Base-by-base conservation (phyloP, 2,113 vertebrate genomes). In the Sander vitreus region DNA sequence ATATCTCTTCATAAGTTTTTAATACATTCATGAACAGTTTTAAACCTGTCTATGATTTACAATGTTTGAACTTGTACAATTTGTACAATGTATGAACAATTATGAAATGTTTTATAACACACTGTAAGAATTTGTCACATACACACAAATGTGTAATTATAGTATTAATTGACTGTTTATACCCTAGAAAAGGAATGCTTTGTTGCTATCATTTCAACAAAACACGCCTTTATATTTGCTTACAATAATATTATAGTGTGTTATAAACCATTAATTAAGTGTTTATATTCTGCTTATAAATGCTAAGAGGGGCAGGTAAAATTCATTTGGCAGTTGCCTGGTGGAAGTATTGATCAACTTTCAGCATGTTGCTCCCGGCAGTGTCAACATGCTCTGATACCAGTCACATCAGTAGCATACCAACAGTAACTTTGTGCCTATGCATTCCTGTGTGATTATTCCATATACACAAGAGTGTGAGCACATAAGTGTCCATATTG, bases 371-470 rank as follows among this genome's bases (percentile, higher is more conserved):
- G 45, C 50, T 80, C 25, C 45, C 48, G 19, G 64, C 39, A 10
- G 53, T 57, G 7, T 53, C 6, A 68, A 63, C 25, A 19, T 6
- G 4, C 21, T 33, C 3, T 25, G 43, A 72, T 12, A 45, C 14
- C n/a, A 51, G 48, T 75, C 10, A 47, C 30, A 77, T 25, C 47
- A 80, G 45, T 14, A 14, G 43, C 54, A 23, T 30, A 57, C 30
- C 36, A 25, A 57, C 33, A 60, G 21, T 47, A n/a, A 67, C 23
- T 43, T 50, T 73, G 45, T 43, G 64, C 18, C 39, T 76, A 12
- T 84, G 9, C 63, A 66, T 83, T 82, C 66, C 57, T 64, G 7
- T 47, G 45, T 43, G 27, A 59, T 57, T 73, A 23, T 71, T 84
- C 3, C 25, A 79, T 19, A 51, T 23, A 54, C 51, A 69, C 30